Evolutionary conservation across 2,113 vertebrate species (phyloP).

Genomic region (Chaetodon auriga): DNA sequence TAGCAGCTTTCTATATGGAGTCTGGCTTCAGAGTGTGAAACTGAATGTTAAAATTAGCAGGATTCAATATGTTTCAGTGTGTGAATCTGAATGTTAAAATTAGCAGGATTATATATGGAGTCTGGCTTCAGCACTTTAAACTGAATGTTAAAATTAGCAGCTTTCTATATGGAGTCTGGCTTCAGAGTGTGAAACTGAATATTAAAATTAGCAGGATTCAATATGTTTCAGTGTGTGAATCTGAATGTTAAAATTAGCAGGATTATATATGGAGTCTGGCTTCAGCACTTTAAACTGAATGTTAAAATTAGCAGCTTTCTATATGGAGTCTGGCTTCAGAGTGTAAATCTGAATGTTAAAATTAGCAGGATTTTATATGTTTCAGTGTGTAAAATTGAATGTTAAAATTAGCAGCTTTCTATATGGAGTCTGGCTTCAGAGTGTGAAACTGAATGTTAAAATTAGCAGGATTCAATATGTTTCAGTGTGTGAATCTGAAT

Average conservation of each 20-base stretch:
- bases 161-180: not conserved
- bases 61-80: rapidly evolving
- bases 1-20: too few relatives aligned
- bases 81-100: not conserved
- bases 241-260: rapidly evolving
- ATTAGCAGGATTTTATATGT: too few relatives aligned
- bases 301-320: rapidly evolving
- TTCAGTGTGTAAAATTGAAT: not conserved
- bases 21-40: not conserved
- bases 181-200: not conserved
- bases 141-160: rapidly evolving
- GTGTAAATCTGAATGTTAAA: rapidly evolving
- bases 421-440: not conserved
- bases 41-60: rapidly evolving
- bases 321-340: not conserved
- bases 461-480: too few relatives aligned
- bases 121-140: not conserved
- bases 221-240: not conserved
- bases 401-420: rapidly evolving
- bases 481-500: not conserved
- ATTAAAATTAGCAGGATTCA: rapidly evolving
- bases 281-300: not conserved
- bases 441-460: rapidly evolving
- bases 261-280: not conserved
- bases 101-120: too few relatives aligned